Percentiles rank a stretch among this genome's conserved stretches.
Conservation (phyloP, 2,888 invertebrate genomes). For the Leptopilina syphax region DNA sequence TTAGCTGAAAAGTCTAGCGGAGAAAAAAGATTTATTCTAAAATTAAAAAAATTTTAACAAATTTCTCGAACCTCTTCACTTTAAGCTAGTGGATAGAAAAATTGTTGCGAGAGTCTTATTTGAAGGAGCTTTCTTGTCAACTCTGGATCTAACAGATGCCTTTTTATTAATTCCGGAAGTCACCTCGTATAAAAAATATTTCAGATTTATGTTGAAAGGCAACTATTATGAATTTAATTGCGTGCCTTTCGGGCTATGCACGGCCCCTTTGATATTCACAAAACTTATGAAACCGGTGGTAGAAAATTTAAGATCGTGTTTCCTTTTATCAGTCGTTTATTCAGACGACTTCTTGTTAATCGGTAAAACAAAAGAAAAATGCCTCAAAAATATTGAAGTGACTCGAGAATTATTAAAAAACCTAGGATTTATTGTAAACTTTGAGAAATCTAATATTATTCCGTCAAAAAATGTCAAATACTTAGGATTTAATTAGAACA, state of each 20-base stretch:
- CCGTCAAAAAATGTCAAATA: conserved; percentile 12
- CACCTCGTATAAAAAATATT: conserved; percentile 43
- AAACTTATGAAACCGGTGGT: no score
- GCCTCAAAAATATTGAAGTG: conserved; percentile 1
- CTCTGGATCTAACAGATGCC: neutral
- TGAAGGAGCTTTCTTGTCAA: no score
- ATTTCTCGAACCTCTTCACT: conserved; percentile 46
- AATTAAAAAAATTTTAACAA: conserved; percentile 29
- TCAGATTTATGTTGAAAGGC: conserved; percentile 47
- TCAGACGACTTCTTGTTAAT: conserved; percentile 50
- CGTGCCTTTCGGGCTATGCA: no score
- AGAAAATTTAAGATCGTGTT: conserved; percentile 19
- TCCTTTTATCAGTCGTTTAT: conserved; percentile 44
- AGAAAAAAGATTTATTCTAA: no score
- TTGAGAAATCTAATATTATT: no score
- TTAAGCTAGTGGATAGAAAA: neutral
- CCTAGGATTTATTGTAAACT: no score
- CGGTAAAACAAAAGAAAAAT: conserved; percentile 3
- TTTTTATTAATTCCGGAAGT: conserved; percentile 42
- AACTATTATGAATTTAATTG: neutral
- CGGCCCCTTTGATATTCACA: no score
- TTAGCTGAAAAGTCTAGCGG: no score
- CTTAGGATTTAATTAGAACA: conserved; percentile 47
- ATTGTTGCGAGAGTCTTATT: no score
- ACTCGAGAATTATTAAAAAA: conserved; percentile 28